Percentiles rank a stretch among this genome's conserved stretches.
phyloP scores from a whole-genome alignment of 2,888 invertebrate genomes.

The Bombylius discolor region DNA sequence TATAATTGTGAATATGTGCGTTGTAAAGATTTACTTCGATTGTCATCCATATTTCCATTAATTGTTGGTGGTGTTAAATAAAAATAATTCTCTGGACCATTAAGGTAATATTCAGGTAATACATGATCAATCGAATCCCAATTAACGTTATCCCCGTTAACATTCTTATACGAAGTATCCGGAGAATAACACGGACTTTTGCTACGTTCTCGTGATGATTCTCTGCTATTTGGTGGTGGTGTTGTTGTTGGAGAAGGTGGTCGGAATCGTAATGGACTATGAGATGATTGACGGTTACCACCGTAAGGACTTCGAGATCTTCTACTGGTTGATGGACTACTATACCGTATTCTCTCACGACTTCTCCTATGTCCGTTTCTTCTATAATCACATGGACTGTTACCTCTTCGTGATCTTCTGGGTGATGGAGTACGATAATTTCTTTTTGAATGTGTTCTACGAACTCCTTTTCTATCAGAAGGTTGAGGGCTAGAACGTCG shows the following conservation, averaged over 20 bases:
- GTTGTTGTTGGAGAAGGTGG: constrained; percentile 23
- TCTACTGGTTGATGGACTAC: neutral
- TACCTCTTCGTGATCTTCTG: neutral
- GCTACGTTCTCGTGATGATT: constrained; percentile 2
- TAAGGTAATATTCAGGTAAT: neutral
- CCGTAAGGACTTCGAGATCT: neutral
- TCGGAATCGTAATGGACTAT: neutral
- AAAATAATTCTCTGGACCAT: neutral
- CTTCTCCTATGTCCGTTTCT: neutral
- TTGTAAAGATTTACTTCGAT: neutral
- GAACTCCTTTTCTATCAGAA: neutral
- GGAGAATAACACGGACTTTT: constrained; percentile 1
- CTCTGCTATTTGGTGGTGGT: constrained; percentile 22
- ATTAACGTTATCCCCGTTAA: neutral
- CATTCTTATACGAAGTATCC: too few relatives aligned
- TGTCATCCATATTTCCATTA: neutral
- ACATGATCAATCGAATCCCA: neutral
- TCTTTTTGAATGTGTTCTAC: neutral
- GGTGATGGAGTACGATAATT: neutral
- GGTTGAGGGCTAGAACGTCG: neutral
- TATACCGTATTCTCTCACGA: neutral
- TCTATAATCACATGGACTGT: neutral
- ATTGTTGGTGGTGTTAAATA: neutral
- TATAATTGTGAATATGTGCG: neutral
- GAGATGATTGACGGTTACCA: neutral